Conservation (phyloP, 1,140 invertebrate genomes). For the Danaus plexippus region DNA sequence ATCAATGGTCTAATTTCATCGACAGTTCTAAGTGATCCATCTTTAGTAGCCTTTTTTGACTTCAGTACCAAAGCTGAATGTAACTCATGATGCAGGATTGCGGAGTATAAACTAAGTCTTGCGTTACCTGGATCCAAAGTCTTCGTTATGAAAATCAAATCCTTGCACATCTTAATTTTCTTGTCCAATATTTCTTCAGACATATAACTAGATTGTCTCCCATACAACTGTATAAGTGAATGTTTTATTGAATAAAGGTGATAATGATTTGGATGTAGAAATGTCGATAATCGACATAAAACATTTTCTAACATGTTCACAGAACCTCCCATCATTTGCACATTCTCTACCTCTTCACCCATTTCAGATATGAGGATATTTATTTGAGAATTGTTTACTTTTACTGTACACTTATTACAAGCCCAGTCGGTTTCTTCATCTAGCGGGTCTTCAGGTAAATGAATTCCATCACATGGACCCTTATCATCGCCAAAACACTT, state of each 20-base stretch:
- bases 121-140: conserved; percentile 80
- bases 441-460: conserved; percentile 79
- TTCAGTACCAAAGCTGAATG: conserved; percentile 73
- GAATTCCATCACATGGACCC: conserved; percentile 74
- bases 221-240: conserved; percentile 84
- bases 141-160: conserved; percentile 76
- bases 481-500: conserved; percentile 76
- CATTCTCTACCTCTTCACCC: conserved; percentile 81
- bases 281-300: conserved; percentile 74
- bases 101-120: conserved; percentile 79
- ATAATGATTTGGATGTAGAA: conserved; percentile 87
- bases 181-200: conserved; percentile 74
- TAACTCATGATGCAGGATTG: conserved; percentile 81
- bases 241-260: conserved; percentile 85
- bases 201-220: conserved; percentile 75
- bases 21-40: conserved; percentile 33
- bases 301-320: conserved; percentile 75
- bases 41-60: conserved; percentile 65
- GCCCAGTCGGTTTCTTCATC: conserved; percentile 81
- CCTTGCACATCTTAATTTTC: conserved; percentile 78
- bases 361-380: conserved; percentile 77
- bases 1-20: conserved; percentile 44
- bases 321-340: conserved; percentile 74
- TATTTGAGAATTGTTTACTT: conserved; percentile 62
- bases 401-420: conserved; percentile 79